Base-by-base conservation (phyloP, 1,140 invertebrate genomes). In the Cotesia vestalis region DNA sequence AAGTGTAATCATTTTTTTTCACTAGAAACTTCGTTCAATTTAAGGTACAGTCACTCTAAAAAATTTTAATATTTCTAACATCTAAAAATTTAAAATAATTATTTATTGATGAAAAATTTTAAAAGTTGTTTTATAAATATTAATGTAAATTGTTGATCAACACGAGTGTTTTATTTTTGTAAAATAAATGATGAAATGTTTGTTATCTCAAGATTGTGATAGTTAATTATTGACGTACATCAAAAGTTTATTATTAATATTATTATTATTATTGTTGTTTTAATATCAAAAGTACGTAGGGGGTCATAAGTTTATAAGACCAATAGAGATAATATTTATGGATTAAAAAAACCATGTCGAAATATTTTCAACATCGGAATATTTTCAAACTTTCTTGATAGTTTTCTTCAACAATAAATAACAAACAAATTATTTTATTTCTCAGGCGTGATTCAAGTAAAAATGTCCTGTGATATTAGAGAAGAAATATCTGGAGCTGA, bases 291-390 rank as follows among this genome's bases (percentile, higher is more conserved):
- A 46, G 55, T 64, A 46, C 40, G 62, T 35, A 72, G 74, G 66
- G 68, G 81, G 83, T 84, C 83, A 84, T 78, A 79, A 79, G 83
- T 83, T 83, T 81, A 84, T 68, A 81, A 76, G 79, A 76, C 76
- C 78, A 78, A 17, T 72, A 17, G 52, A 77, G 79, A 79, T 84
- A 82, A 66, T 69, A 72, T 59, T 59, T 52, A 2, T 12, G 52
- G 35, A n/a, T 40, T 57, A 52, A 12, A 62, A 77, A 78, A 70
- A 70, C 68, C 70, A 79, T 79, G 74, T 73, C 63, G 78, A 79
- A 82, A 79, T 78, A 79, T 80, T 76, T 78, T 75, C 27, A 27
- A n/a, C 73, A 27, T 46, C 11, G 40, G 40, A 46, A 46, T 46
- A 46, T 46, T 46, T 46, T 46, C 11, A 46, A 46, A 46, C 6